phyloP scores from a whole-genome alignment of 2,797 vertebrate species.

The Eulemur mongoz region DNA sequence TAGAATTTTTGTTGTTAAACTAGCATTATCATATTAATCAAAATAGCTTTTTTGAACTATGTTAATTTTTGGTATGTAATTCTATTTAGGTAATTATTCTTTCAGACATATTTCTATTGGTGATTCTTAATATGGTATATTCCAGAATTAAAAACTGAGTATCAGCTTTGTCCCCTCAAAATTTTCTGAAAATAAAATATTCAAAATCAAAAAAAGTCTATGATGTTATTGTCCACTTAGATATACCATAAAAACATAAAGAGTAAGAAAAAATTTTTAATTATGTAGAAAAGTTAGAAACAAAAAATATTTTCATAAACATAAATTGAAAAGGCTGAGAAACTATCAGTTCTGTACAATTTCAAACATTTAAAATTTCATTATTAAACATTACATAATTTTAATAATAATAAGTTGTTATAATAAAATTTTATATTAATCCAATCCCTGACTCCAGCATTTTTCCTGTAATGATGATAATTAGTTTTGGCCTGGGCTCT shows the following conservation, averaged over 20 bases:
- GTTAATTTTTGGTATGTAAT: background rate
- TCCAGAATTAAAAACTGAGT: background rate
- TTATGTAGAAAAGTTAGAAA: background rate
- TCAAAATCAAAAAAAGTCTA: background rate
- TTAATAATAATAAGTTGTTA: background rate
- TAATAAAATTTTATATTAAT: background rate
- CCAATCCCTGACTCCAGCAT: background rate
- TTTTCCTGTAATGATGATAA: background rate
- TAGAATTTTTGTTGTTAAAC: background rate
- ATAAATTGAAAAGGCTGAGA: background rate
- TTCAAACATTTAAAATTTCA: background rate
- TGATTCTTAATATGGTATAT: background rate
- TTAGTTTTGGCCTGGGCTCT: background rate
- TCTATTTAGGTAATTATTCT: background rate
- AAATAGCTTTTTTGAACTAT: background rate
- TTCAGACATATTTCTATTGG: background rate
- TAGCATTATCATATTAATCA: background rate
- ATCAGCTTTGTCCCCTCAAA: background rate
- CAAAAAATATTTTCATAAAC: background rate
- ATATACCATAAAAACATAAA: background rate
- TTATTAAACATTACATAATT: background rate
- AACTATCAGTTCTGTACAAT: background rate
- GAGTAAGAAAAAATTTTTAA: background rate
- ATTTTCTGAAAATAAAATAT: background rate
- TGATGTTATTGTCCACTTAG: background rate